phyloP scores from a whole-genome alignment of 2,113 vertebrate species.

The Strigops habroptila region DNA sequence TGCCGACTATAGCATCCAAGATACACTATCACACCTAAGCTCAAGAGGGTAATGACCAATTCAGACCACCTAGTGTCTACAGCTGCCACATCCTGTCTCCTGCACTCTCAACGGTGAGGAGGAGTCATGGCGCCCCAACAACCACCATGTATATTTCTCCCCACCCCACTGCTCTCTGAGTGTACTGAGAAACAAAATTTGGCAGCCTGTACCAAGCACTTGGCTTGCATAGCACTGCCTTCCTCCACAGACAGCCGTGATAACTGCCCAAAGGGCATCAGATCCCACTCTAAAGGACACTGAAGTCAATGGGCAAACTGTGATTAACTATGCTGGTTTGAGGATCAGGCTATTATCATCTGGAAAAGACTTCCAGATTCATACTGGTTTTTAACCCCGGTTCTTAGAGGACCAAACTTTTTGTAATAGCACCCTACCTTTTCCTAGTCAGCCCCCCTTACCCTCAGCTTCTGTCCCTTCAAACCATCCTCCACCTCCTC shows the following conservation, averaged over 20 bases:
- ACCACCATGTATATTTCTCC: background rate
- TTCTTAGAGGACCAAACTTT: background rate
- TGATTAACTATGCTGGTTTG: background rate
- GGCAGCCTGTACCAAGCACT: background rate
- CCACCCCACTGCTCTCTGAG: background rate
- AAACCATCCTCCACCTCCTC: background rate
- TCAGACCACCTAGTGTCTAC: slow-evolving; percentile 47
- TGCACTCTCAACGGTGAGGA: background rate
- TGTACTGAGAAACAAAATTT: background rate
- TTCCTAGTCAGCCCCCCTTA: background rate
- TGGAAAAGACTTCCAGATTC: background rate
- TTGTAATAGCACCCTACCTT: background rate
- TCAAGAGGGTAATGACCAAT: slow-evolving; percentile 31
- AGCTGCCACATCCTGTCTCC: background rate
- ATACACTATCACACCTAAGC: background rate
- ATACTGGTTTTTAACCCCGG: accelerated
- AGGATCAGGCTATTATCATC: background rate
- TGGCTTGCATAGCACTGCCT: background rate
- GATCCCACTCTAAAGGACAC: background rate
- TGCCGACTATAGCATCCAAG: slow-evolving; percentile 7
- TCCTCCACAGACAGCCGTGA: background rate
- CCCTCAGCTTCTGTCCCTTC: background rate
- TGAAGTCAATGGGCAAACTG: background rate
- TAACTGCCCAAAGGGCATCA: background rate
- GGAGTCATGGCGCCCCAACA: background rate